Evolutionary conservation across 2,113 vertebrate species (phyloP).

Genomic region (Carassius auratus): DNA sequence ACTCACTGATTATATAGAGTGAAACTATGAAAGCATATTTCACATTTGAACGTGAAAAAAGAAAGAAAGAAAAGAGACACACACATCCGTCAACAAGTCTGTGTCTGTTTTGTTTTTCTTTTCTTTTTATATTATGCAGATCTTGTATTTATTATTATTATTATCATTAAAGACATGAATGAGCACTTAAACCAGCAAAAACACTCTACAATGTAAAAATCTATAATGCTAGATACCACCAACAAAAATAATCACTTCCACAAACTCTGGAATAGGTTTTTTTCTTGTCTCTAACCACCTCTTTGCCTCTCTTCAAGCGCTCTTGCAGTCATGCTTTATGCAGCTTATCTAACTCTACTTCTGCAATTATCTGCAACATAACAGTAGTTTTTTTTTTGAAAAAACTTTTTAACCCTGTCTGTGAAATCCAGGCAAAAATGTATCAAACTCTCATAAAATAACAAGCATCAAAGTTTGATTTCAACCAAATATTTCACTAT

Average conservation of each 20-base stretch:
- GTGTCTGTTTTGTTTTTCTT: too few species aligned
- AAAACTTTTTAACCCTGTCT: too few species aligned
- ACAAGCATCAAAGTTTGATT: too few species aligned
- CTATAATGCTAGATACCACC: not conserved
- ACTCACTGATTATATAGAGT: not conserved
- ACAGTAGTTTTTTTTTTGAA: not conserved
- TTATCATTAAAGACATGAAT: not conserved
- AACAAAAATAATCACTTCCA: not conserved
- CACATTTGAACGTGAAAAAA: not conserved
- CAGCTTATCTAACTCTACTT: conserved; percentile 27
- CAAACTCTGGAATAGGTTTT: not conserved
- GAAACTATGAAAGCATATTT: not conserved
- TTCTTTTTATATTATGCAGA: not conserved
- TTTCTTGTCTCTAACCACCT: not conserved
- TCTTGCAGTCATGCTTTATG: not conserved
- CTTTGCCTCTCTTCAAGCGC: not conserved
- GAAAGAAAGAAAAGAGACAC: too few species aligned
- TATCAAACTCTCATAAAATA: too few species aligned
- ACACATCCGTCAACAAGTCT: not conserved
- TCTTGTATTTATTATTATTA: not conserved
- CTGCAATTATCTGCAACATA: conserved; percentile 28
- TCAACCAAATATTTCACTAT: too few species aligned
- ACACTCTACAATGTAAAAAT: not conserved
- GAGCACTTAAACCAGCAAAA: not conserved
- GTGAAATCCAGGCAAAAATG: too few species aligned